Base-by-base conservation (phyloP, 23 tunicate species). In the Halocynthia roretzi region DNA sequence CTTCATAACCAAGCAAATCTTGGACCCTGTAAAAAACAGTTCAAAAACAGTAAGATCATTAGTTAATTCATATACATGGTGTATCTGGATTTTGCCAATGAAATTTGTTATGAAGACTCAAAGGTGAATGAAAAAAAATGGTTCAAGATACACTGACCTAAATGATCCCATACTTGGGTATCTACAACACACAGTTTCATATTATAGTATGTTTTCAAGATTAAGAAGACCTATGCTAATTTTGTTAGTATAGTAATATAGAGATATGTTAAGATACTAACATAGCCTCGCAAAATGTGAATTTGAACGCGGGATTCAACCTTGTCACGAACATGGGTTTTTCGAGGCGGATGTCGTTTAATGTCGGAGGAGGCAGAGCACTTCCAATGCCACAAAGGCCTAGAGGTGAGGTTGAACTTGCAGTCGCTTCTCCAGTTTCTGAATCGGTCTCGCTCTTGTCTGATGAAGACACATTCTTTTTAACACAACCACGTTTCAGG, bases 221-320 rank as follows among this genome's bases (percentile, higher is more conserved):
- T 31, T 31, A 31, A 31, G 44, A 31, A 31, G 44, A 31, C 44
- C 44, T 31, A 31, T 31, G 4, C 44, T 31, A 31, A 31, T 31
- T 31, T 31, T 31, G 44, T 31, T 31, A 31, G 44, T 31, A 31
- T 31, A 31, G 44, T 31, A 31, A 31, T 31, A 58, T 58, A 58
- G 63, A n/a, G n/a, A n/a, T n/a, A n/a, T n/a, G n/a, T n/a, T n/a
- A n/a, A 14, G 63, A 65, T 11, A 65, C 70, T 65, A 9, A 65
- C 70, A 48, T 48, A 9, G 70, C 85, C 52, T 89, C 96, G 75
- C 96, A 89, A 61, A 77, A 89, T 40, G 76, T 84, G 17, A 89
- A 70, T 11, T 50, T 81, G 0, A 89, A 67, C 0, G 96, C 75
- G 11, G 80, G 82, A 56, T 84, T 80, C n/a, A 84, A 20, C 22